These are phyloP conservation scores for Tangara arthus DNA, from an alignment of 2,797 vertebrate genomes.

Conservation along the genomic window DNA sequence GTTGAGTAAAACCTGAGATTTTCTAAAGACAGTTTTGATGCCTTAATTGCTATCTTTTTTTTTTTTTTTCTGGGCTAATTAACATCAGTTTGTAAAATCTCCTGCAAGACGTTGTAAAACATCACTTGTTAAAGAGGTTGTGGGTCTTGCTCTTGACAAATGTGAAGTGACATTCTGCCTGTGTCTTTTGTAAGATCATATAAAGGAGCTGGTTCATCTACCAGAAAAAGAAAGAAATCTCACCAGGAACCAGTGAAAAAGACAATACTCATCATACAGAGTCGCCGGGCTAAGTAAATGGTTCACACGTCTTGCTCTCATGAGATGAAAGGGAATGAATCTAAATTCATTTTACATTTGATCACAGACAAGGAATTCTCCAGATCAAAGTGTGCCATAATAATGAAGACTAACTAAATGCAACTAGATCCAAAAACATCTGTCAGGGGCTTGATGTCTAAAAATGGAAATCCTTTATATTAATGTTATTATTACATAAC, in stretches of 20 bases:
- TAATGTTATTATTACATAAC: conserved; percentile 37
- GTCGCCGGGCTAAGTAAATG: conserved; percentile 55
- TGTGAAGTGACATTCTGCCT: conserved; percentile 71
- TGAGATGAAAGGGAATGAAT: conserved; percentile 73
- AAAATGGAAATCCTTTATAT: conserved; percentile 57
- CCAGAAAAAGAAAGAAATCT: conserved; percentile 52
- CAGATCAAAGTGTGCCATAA: conserved; percentile 73
- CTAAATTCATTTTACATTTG: conserved; percentile 71
- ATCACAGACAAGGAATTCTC: conserved; percentile 70
- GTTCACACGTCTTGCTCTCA: conserved; percentile 68
- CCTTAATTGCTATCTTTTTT: conserved; percentile 59
- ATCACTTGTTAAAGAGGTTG: conserved; percentile 70
- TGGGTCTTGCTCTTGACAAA: conserved; percentile 72
- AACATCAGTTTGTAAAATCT: conserved; percentile 50
- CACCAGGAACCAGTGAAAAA: conserved; percentile 59
- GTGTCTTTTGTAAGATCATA: conserved; percentile 73
- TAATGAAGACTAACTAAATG: conserved; percentile 69
- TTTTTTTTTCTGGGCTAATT: conserved; percentile 57
- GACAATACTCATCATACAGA: conserved; percentile 53
- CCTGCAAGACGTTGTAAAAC: conserved; percentile 62
- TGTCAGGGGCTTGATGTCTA: conserved; percentile 66
- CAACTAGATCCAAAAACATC: conserved; percentile 68
- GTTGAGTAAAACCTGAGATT: conserved; percentile 27
- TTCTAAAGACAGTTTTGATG: conserved; percentile 36
- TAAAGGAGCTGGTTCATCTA: conserved; percentile 71